Evolutionary conservation across 2,797 vertebrate species (phyloP), one percentile per base, ranked within the genome.

Genomic region (Ctenosaura bakeri): DNA sequence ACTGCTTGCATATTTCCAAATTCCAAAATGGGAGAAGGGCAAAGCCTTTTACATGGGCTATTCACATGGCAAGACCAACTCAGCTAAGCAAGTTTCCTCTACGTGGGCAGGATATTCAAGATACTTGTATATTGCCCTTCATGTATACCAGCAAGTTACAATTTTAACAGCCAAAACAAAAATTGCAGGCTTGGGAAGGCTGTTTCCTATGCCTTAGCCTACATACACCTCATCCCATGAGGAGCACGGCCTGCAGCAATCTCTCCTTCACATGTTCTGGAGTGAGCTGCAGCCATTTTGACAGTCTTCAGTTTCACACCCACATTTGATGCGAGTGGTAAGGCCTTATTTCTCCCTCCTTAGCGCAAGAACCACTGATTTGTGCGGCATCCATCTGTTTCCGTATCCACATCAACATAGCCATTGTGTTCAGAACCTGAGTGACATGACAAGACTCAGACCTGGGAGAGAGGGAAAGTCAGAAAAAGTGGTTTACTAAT

Each of bases 371-470:
- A 69, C 86, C 80, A 22, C 50, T 22, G 22, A 83, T 46, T 78
- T 56, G 38, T 12, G 5, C n/a, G 35, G 88, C 8, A 38, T 77
- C 32, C 32, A 35, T 90, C 79, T 66, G 12, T 89, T 82, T 54
- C 74, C 77, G 3, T 89, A 73, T 82, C 87, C 66, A n/a, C 52
- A 35, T 89, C 42, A 83, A 91, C 90, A 35, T 89, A 79, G 85
- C 89, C 92, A 26, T 88, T 76, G 88, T 90, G 66, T 50, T 89
- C 85, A 89, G 91, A 94, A 90, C 85, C 83, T 79, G 86, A 86
- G 42, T 82, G 59, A 50, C 54, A 29, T 64, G 82, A 86, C 16
- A 12, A 87, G 46, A 84, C 64, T 89, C 83, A 79, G 35, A 86
- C 38, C 62, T 84, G 14, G 29, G 7, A 29, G 35, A 10, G 29